Base-by-base conservation (phyloP, 2,888 invertebrate species). In the Plebejus argus region DNA sequence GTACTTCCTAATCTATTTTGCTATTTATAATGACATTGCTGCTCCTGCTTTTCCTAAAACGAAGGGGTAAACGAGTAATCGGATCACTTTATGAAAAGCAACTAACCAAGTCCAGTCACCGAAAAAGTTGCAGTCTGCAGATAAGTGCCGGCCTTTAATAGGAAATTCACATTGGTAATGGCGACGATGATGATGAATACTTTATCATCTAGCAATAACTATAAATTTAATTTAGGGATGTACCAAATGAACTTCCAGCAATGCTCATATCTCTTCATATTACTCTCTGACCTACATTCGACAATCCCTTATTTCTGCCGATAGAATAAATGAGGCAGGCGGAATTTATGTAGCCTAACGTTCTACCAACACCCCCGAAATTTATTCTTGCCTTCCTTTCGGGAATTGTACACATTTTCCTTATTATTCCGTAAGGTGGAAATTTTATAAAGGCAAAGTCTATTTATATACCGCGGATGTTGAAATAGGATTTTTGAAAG, bases 241-340 rank as follows among this genome's bases (percentile, higher is more conserved):
- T 70, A 39, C 18, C 35, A n/a, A 71, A 39, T 71, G 70, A 70
- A 70, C 39, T 39, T 39, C 39, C 39, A 39, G n/a, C 35, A 20
- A 39, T n/a, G 39, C 71, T 71, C 39, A 39, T 71, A 71, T 71
- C 39, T 8, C 39, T n/a, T 35, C 35, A 35, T 70, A 70, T 70
- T 70, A 35, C 70, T 71, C 39, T 71, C 18, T 39, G 71, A 39
- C 71, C 71, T 71, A 71, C 35, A 71, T 71, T 35, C 71, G 35
- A 18, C 35, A 71, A 71, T 71, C 39, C 71, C 71, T 71, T 70
- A 70, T 23, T 39, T 39, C 71, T 71, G n/a, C 71, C 71, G 39
- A 71, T 71, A 71, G 71, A 71, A 71, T 71, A 71, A 71, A 71
- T 71, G 39, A 71, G 71, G 71, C 71, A 71, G 71, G 39, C 66